These are phyloP conservation scores for Melanostigma gelatinosum DNA, from an alignment of 2,113 vertebrate species.

Conservation along the genomic window DNA sequence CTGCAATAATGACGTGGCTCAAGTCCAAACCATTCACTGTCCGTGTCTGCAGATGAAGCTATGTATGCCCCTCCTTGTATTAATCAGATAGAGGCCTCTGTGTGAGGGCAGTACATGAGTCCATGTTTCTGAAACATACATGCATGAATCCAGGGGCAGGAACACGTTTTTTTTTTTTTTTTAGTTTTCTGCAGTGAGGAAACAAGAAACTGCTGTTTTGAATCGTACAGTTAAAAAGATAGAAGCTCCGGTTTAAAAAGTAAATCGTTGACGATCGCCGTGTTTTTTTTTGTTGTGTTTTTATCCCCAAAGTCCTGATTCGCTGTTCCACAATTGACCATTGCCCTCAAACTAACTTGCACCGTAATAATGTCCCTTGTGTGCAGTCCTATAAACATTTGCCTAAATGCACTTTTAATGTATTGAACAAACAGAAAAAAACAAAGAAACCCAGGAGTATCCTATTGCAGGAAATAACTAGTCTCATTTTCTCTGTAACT, in stretches of 20 bases:
- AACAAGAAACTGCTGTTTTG: conserved; percentile 22
- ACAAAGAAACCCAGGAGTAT: conserved; percentile 93
- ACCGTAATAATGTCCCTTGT: conserved; percentile 65
- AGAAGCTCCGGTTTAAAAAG: conserved; percentile 27
- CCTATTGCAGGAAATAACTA: conserved; percentile 93
- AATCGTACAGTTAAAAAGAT: conserved; percentile 21
- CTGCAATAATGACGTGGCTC: conserved; percentile 83
- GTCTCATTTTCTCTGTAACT: conserved; percentile 86
- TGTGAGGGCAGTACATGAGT: conserved; percentile 60
- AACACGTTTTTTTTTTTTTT: not conserved
- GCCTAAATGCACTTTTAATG: conserved; percentile 85
- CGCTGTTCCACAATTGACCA: conserved; percentile 56
- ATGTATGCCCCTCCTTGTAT: conserved; percentile 74
- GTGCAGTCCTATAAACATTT: conserved; percentile 78
- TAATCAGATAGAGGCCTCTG: conserved; percentile 74
- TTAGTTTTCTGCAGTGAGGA: conserved; percentile 27
- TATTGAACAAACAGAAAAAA: conserved; percentile 86
- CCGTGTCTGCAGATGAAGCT: conserved; percentile 78
- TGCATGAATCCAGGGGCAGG: conserved; percentile 1
- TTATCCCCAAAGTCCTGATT: conserved; percentile 34
- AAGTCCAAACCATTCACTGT: conserved; percentile 76
- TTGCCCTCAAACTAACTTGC: conserved; percentile 53
- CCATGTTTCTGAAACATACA: conserved; percentile 25
- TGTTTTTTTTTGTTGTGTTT: not conserved
- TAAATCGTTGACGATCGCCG: conserved; percentile 20